Base-by-base conservation (phyloP, 53 echinoderm and acorn worm genomes). In the Patiria pectinifera region DNA sequence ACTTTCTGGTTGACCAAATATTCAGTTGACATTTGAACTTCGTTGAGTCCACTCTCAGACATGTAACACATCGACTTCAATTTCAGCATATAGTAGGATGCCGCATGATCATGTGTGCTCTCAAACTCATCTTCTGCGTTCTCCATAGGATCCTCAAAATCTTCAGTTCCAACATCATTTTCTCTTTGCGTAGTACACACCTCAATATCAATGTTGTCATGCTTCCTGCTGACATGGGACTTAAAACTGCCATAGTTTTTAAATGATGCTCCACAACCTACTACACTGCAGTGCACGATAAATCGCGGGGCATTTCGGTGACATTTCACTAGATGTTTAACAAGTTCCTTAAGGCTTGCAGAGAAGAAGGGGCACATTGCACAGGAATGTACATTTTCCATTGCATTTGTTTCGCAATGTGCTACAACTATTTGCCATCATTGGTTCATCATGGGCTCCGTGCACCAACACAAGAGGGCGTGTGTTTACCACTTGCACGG, bases 21-120 rank as follows among this genome's bases (percentile, higher is more conserved):
- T 48, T 82, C 82, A 82, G 82, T 82, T 48, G 82, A 82, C 82
- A 45, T 82, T 82, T 82, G 82, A 45, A 82, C 58, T 82, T 82
- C 82, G 12, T 22, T 82, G 35, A 82, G 12, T n/a, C 44, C 82
- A 82, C 82, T 82, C 47, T 82, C 46, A 15, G 82, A 48, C 13
- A 82, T 35, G 13, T 45, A 13, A 45, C 82, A 48, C 58, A 82
- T 82, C 0, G 82, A 35, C 45, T 82, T 82, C n/a, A 82, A 82
- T 82, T 82, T 82, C n/a, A 82, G 58, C 82, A 82, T 82, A 21
- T 82, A 82, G 58, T 82, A 82, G 11, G 82, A 82, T 48, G 82
- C 82, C 3, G 24, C 22, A 14, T 11, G 82, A 82, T 82, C 82
- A 82, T 82, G 44, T n/a, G 47, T 53, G 21, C 47, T 45, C 45